Percentiles rank a stretch among this genome's conserved stretches.
These are phyloP conservation scores for Lytechinus variegatus DNA, from an alignment of 35 echinoderm and acorn worm genomes.

Conservation along the genomic window DNA sequence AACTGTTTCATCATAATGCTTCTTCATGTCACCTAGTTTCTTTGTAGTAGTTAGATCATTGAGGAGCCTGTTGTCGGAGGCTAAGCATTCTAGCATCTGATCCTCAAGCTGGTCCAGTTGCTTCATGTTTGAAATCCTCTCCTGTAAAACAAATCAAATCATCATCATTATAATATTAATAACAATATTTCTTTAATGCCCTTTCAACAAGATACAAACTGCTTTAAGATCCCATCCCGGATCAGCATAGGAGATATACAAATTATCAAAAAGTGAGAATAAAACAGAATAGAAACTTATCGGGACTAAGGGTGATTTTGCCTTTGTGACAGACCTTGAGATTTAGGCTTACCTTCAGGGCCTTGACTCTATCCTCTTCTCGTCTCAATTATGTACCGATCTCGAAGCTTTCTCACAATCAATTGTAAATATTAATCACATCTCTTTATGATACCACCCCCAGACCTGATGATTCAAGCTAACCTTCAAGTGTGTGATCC, in stretches of 20 bases:
- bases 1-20: slow-evolving; percentile 98
- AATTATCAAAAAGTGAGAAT: too few species aligned
- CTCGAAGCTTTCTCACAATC: slow-evolving; percentile 85
- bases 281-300: too few species aligned
- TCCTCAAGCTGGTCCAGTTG: slow-evolving; percentile 87
- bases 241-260: too few species aligned
- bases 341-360: slow-evolving; percentile 67
- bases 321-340: too few species aligned
- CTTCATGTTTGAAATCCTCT: slow-evolving; percentile 89
- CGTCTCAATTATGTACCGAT: slow-evolving; percentile 90
- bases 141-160: slow-evolving; percentile 56
- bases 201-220: too few species aligned
- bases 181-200: background rate
- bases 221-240: too few species aligned
- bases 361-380: slow-evolving; percentile 84
- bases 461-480: too few species aligned
- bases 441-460: too few species aligned
- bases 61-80: slow-evolving; percentile 82
- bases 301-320: too few species aligned
- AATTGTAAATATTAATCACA: too few species aligned
- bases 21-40: slow-evolving; percentile 98
- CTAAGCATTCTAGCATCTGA: slow-evolving; percentile 89
- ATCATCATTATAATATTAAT: background rate
- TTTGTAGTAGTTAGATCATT: slow-evolving; percentile 92
- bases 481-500: slow-evolving; percentile 45